These are phyloP conservation scores for Alviniconcha marisindica DNA, from an alignment of 1,140 invertebrate species.

Conservation along the genomic window DNA sequence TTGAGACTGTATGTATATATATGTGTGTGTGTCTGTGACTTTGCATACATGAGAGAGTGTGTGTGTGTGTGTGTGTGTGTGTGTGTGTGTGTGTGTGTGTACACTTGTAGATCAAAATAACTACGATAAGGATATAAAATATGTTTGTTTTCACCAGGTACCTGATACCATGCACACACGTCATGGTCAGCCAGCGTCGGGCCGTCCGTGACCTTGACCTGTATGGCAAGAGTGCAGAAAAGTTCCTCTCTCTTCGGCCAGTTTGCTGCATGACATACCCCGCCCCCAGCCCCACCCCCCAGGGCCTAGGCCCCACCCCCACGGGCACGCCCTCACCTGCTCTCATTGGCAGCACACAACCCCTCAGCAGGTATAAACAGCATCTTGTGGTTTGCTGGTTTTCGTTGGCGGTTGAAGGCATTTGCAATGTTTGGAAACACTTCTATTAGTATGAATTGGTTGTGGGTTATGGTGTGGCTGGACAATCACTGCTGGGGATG, in stretches of 20 bases:
- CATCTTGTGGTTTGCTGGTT: not conserved
- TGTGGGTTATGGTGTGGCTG: not conserved
- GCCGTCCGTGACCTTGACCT: constrained; percentile 88
- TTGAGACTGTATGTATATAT: not conserved
- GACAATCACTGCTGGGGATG: no score
- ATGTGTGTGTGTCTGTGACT: not conserved
- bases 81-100: no score
- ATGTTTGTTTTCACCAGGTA: no score
- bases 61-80: no score
- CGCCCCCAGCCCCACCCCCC: constrained; percentile 15
- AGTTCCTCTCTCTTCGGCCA: constrained; percentile 89
- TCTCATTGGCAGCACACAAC: constrained; percentile 14
- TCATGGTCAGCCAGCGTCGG: constrained; percentile 89
- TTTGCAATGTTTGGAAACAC: not conserved
- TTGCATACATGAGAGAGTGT: no score
- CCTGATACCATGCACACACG: constrained; percentile 91
- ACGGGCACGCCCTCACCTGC: constrained; percentile 20
- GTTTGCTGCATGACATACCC: constrained; percentile 73
- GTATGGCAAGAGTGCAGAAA: constrained; percentile 84
- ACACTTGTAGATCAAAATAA: no score
- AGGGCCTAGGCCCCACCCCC: not conserved
- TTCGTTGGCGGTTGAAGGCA: no score
- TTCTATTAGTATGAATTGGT: no score
- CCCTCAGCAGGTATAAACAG: constrained; percentile 17
- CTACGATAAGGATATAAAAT: no score